Percentiles rank a stretch among this genome's conserved stretches.
Evolutionary conservation across 92 coral and sea anemone genomes (phyloP).

Genomic region (Galaxea fascicularis): DNA sequence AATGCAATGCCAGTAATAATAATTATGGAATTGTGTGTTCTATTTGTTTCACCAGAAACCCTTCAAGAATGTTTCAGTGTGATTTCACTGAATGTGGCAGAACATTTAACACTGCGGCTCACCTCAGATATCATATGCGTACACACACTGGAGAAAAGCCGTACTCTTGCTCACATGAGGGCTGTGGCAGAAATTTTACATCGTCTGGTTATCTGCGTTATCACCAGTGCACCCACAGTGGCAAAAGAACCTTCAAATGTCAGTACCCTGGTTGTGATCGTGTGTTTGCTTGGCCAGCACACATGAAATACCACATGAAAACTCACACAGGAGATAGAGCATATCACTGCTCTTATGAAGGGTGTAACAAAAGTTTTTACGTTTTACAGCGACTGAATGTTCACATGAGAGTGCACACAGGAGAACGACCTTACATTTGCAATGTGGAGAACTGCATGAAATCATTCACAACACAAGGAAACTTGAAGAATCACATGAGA

Average conservation of each 20-base stretch:
- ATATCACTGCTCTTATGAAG: slow-evolving; percentile 80
- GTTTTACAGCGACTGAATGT: slow-evolving; percentile 91
- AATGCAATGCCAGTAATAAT: too few relatives aligned
- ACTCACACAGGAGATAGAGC: slow-evolving; percentile 91
- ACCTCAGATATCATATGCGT: slow-evolving; percentile 68
- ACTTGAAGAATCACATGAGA: slow-evolving; percentile 90
- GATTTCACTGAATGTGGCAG: slow-evolving; percentile 73
- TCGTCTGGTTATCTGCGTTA: slow-evolving; percentile 91
- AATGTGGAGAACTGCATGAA: slow-evolving; percentile 76
- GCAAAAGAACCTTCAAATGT: slow-evolving; percentile 84
- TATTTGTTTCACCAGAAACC: slow-evolving; percentile 44
- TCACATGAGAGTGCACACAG: slow-evolving; percentile 86
- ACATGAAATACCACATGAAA: slow-evolving; percentile 88
- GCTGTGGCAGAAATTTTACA: slow-evolving; percentile 83
- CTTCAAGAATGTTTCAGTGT: slow-evolving; percentile 63
- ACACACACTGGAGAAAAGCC: slow-evolving; percentile 87
- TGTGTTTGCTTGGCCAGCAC: slow-evolving; percentile 96
- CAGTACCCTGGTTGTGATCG: slow-evolving; percentile 91
- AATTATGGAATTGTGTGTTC: background rate
- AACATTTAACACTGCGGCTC: slow-evolving; percentile 70
- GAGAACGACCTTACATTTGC: slow-evolving; percentile 85
- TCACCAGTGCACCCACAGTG: slow-evolving; percentile 89
- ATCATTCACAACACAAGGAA: slow-evolving; percentile 90
- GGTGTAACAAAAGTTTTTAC: slow-evolving; percentile 87
- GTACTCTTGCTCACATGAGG: slow-evolving; percentile 74